Percentiles rank a stretch among this genome's conserved stretches.
These are phyloP conservation scores for Drosophila subobscura DNA, from an alignment of 1,140 invertebrate genomes.

Conservation along the genomic window DNA sequence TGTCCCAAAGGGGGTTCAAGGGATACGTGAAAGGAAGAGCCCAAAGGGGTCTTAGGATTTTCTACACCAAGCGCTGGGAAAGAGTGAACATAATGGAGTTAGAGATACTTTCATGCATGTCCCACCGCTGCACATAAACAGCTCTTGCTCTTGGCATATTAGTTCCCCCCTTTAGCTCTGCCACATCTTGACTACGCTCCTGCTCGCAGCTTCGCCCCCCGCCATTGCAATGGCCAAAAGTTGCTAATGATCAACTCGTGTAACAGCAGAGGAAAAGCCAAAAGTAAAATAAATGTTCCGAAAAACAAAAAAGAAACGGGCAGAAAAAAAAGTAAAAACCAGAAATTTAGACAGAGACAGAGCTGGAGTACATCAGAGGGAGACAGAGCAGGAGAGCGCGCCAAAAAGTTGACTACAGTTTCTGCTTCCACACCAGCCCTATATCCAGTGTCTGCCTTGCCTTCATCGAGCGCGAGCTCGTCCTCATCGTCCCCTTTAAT, in stretches of 20 bases:
- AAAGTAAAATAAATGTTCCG: constrained; percentile 48
- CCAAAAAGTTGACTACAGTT: constrained; percentile 74
- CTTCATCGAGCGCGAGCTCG: constrained; percentile 11
- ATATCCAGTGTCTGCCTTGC: constrained; percentile 30
- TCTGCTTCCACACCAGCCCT: constrained; percentile 35
- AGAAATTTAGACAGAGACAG: constrained; percentile 10
- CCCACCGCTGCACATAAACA: neutral
- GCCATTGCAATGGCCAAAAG: constrained; percentile 46
- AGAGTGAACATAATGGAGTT: no score
- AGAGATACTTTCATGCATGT: no score
- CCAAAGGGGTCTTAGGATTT: no score
- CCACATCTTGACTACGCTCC: constrained; percentile 10
- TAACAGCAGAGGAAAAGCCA: constrained; percentile 46
- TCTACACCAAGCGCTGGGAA: no score
- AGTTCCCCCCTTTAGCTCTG: neutral
- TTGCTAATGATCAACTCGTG: constrained; percentile 74
- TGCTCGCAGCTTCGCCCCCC: constrained; percentile 3
- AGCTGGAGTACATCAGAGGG: neutral
- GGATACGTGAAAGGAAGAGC: no score
- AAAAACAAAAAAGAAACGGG: constrained; percentile 21
- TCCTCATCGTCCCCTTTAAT: constrained; percentile 63
- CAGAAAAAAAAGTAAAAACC: constrained; percentile 15
- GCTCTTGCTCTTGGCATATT: neutral
- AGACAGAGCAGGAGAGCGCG: constrained; percentile 26
- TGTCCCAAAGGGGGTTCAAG: neutral